Base-by-base conservation (phyloP, 2,113 vertebrate species). In the Nansenia antarctica region DNA sequence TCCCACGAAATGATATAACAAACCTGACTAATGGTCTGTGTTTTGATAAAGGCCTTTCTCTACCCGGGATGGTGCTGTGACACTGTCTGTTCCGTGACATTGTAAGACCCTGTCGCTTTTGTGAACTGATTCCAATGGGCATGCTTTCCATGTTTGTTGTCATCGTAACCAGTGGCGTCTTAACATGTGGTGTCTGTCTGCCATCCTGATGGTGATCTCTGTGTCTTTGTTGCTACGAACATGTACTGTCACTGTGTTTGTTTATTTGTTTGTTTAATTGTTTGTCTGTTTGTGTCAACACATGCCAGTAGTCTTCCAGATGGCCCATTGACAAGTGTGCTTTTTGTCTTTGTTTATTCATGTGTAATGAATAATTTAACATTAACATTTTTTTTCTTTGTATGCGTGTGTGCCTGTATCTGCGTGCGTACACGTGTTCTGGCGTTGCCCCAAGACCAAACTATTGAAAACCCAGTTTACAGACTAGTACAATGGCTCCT, bases 401-500 rank as follows among this genome's bases (percentile, higher is more conserved):
- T 47, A 78, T 49, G 55, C 5, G n/a, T 62, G 27, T 37, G 35
- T 49, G 18, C 24, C 2, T 52, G 30, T n/a, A 12, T 37, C 14
- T 39, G n/a, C 8, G 52, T 65, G 37, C 29, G 54, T 54, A 31
- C 37, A 4, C 45, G 26, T 47, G 20, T 39, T 20, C 42, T 30
- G 9, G 67, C 49, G 20, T 66, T 9, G 59, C 1, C 24, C 31
- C 29, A 65, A 71, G 65, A 78, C 77, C 77, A 78, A 82, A 79
- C 67, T 76, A 76, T 53, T 61, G 24, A 64, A 62, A 45, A 74
- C 18, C 42, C 62, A 24, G 67, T 84, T 82, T 81, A 76, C 81
- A 81, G 64, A 71, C 59, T 47, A 61, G 58, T 83, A 67, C 58
- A 59, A 70, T 67, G 77, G 73, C 69, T 85, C 42, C 57, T 68